Conservation (phyloP, 2,888 invertebrate genomes). For the Cheiracanthium punctorium region DNA sequence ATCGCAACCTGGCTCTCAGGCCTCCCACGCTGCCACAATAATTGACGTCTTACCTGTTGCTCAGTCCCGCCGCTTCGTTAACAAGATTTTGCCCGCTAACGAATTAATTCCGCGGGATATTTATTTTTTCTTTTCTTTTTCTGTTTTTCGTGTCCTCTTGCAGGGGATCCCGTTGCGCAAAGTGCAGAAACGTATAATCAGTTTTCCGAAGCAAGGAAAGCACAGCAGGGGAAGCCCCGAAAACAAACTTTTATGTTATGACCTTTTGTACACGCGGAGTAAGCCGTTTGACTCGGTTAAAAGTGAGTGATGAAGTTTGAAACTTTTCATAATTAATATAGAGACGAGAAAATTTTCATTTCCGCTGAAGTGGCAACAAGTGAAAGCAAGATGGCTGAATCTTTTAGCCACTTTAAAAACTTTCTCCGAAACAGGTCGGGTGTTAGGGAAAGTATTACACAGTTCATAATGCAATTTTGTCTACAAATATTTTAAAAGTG, state of each 20-base stretch:
- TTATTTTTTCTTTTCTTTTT: background rate
- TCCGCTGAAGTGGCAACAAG: background rate
- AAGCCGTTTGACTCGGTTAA: background rate
- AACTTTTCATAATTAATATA: background rate
- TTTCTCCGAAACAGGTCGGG: too few relatives aligned
- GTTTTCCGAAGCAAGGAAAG: background rate
- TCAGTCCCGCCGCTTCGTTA: slow-evolving; percentile 26
- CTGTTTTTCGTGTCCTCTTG: background rate
- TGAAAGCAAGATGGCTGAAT: background rate
- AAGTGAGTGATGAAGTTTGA: background rate
- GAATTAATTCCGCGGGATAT: slow-evolving; percentile 44
- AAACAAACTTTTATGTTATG: slow-evolving; percentile 8
- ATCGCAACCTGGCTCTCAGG: slow-evolving; percentile 50
- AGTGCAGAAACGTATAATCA: background rate
- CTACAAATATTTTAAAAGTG: too few relatives aligned
- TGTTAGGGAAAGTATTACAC: too few relatives aligned
- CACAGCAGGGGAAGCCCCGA: background rate
- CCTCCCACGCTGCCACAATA: slow-evolving; percentile 52
- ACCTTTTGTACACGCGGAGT: background rate
- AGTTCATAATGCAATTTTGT: too few relatives aligned
- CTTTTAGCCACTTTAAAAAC: background rate
- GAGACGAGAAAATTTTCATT: background rate
- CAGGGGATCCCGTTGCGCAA: slow-evolving; percentile 1
- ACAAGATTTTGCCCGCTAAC: slow-evolving; percentile 57
- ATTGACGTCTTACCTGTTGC: slow-evolving; percentile 63